Base-by-base conservation (phyloP, 2,113 vertebrate species). In the Entelurus aequoreus region DNA sequence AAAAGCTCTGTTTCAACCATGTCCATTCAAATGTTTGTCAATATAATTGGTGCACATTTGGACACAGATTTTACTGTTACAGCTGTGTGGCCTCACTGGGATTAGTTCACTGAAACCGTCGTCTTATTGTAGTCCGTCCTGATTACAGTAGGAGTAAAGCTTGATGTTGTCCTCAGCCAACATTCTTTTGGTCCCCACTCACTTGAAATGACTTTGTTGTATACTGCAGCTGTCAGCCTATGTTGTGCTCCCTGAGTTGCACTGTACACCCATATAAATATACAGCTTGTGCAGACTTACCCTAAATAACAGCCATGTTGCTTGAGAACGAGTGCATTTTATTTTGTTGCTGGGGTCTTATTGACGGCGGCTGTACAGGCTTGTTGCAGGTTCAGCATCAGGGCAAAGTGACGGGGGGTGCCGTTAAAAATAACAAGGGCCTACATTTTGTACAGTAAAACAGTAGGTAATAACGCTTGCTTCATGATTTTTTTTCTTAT, bases 71-170 rank as follows among this genome's bases (percentile, higher is more conserved):
- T 38, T 38, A 38, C 5, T 38, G 37, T 7, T 38, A 38, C 37
- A 38, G 37, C 6, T 38, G 37, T 38, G 37, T 38, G 37, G 5
- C 37, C 37, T 38, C 6, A 38, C 38, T 38, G 53, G 35, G 37
- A n/a, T 55, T 55, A 55, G 7, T 38, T 38, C 6, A 36, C 35
- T 52, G 35, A 42, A 42, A 52, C 6, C 4, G 3, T 28, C 62
- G 28, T 9, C 52, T 35, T 69, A 6, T n/a, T 48, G 48, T 51
- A 64, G 52, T 64, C 60, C 50, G 54, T 54, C 19, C 36, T 21
- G 15, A 38, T 5, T 16, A 38, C 36, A 54, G 14, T n/a, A 54
- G 38, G 4, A 36, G 8, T 42, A 19, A 19, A 19, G 19, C 19
- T 19, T 19, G 19, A 19, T 19, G 19, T 19, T 9, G 35, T 16